phyloP scores from a whole-genome alignment of 2,797 vertebrate species.

The Eremophila alpestris region DNA sequence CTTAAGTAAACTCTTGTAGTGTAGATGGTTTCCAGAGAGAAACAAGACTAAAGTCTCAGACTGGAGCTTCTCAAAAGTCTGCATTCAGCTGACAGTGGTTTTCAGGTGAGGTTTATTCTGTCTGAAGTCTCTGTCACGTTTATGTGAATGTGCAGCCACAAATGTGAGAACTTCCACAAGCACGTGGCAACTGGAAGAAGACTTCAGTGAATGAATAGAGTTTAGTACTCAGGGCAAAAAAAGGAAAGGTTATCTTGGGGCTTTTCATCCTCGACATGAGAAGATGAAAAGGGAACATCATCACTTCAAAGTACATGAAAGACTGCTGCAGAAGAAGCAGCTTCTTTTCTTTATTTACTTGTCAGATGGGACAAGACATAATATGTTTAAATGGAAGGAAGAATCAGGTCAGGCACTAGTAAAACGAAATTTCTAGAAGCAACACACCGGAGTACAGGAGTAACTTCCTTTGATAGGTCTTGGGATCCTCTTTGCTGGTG shows the following conservation, averaged over 20 bases:
- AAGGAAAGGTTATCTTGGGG: neutral
- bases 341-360: neutral
- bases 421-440: neutral
- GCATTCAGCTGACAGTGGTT: neutral
- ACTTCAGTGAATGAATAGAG: neutral
- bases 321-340: neutral
- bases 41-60: neutral
- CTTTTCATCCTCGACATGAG: neutral
- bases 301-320: neutral
- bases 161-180: neutral
- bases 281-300: neutral
- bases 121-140: neutral
- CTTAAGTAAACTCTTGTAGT: neutral
- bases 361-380: neutral
- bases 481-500: neutral
- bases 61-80: neutral
- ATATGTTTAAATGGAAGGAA: neutral
- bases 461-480: neutral
- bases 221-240: neutral
- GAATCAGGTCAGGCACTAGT: neutral
- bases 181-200: neutral
- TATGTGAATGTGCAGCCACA: neutral
- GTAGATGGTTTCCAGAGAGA: neutral
- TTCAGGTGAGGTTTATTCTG: neutral
- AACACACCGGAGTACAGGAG: neutral